Evolutionary conservation across 2,888 invertebrate genomes (phyloP), one percentile per base, ranked within the genome.

Genomic region (Autographa pulchrina): DNA sequence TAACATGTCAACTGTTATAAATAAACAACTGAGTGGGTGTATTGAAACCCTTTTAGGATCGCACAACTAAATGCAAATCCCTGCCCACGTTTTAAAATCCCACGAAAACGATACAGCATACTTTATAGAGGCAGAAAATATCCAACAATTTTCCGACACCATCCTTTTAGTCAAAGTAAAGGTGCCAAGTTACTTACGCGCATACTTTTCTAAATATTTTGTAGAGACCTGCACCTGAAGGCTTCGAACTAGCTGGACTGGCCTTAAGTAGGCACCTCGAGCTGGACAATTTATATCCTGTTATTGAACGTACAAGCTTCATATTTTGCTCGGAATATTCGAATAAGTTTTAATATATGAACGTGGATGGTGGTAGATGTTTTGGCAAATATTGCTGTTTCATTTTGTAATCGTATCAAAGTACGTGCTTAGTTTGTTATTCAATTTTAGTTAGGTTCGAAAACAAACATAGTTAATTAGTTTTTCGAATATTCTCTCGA

Each of bases 271-370:
- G 79, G 82, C 77, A 85, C 73, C 68, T 79, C 59, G 58, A 70
- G 70, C 81, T 66, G 79, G 80, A 72, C 78, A 78, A 78, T 80
- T 80, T 85, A 83, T 83, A 83, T 77, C 68, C 77, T 68, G 72
- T 72, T 76, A 85, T 83, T 80, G 82, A 80, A 62, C 56, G 67
- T 62, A 41, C 38, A 59, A 68, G 61, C 48, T 18, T 59, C 48
- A 64, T 58, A 74, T 70, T 72, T 79, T 58, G 54, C 56, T 58
- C 32, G 43, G 52, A 58, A 73, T 77, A 62, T 59, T 31, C 18
- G 35, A 56, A 38, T 38, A 64, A 48, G 54, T 54, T 64, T 41
- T 48, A n/a, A 38, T 52, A 52, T 38, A 56, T 1, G 3, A 32
- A 9, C 1, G 13, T 56, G 11, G 3, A 32, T 7, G 0, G 13